Evolutionary conservation across 2,113 vertebrate species (phyloP), one percentile per base, ranked within the genome.

Genomic region (Platysternon megacephalum): DNA sequence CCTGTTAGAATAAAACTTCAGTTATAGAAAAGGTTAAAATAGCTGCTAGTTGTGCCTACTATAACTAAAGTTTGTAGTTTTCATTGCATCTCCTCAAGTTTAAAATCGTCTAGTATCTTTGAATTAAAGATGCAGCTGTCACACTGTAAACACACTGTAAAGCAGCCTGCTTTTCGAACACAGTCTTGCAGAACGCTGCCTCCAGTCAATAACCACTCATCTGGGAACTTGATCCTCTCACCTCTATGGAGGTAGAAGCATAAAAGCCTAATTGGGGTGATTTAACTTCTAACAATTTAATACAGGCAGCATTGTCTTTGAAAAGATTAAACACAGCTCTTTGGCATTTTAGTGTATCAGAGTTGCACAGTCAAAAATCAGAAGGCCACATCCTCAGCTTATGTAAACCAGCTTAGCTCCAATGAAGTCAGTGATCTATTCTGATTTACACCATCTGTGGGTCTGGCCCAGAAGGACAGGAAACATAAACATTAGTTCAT

Each of bases 11-110:
- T n/a, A 88, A 88, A 80, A 49, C 21, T 46, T 93, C 74, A 81
- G 22, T 93, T 56, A 86, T 90, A 96, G 96, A 93, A 94, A 95
- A 88, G 13, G 61, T 3, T 17, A 85, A 58, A 93, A 53, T 79
- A 68, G 21, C 39, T 76, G 72, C 42, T 81, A 8, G 83, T 74
- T 78, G 74, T 72, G 82, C 94, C 89, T 89, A 6, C 80, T 80
- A 88, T 80, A 85, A 79, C 29, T 32, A 65, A 65, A 65, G 61
- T 17, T 65, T 17, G 32, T 17, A 29, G 32, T 65, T 65, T 65
- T 65, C 61, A 21, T 17, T 72, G 35, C 21, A 39, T 72, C 65
- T 7, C 61, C 61, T 72, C 14, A 72, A 22, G 39, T 72, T 72
- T 72, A 72, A 72, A 72, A 22, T 68, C n/a, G 61, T 72, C n/a